Percentiles rank a stretch among this genome's conserved stretches.
Evolutionary conservation across 2,797 vertebrate genomes (phyloP).

Genomic region (Enteromius argenteus): DNA sequence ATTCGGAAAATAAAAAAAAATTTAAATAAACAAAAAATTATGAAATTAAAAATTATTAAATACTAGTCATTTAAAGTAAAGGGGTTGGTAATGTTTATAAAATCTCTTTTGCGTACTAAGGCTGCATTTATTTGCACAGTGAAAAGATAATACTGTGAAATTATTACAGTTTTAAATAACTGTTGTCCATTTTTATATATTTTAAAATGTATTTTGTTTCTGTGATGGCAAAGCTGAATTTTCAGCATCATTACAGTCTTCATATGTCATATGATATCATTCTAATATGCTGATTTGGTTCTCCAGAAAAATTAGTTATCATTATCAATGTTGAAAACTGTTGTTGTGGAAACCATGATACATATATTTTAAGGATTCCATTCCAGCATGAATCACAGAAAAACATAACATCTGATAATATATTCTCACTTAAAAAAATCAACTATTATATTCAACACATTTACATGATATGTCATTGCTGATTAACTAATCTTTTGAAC

Average conservation of each 20-base stretch:
- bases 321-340: background rate
- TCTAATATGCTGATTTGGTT: background rate
- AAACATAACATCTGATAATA: background rate
- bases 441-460: background rate
- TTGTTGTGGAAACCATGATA: background rate
- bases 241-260: background rate
- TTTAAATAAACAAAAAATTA: too few relatives aligned
- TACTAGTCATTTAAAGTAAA: background rate
- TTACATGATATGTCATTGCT: background rate
- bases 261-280: background rate
- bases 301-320: background rate
- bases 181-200: background rate
- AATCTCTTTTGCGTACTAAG: background rate
- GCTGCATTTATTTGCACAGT: background rate
- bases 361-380: background rate
- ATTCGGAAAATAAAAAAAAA: background rate
- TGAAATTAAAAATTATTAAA: too few relatives aligned
- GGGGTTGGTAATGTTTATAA: background rate
- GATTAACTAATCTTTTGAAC: background rate
- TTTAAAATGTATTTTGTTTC: background rate
- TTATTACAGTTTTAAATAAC: background rate
- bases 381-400: background rate
- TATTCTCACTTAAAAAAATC: background rate
- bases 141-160: background rate
- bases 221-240: background rate